Percentiles rank a stretch among this genome's conserved stretches.
phyloP scores from a whole-genome alignment of 2,113 vertebrate species.

The Alouatta palliata region DNA sequence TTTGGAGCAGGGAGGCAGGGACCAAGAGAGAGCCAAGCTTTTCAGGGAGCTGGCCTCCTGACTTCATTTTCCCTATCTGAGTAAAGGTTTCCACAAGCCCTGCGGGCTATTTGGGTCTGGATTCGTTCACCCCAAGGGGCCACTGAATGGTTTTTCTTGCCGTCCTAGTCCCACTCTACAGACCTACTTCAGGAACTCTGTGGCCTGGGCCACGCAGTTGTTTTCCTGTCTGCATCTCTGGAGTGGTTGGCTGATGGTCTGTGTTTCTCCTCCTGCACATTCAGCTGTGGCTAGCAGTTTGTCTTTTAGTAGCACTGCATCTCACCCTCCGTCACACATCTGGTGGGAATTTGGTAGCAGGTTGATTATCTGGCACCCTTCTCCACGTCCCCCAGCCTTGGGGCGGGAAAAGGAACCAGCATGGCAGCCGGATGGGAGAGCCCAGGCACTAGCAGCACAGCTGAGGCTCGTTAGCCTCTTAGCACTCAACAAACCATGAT shows the following conservation, averaged over 20 bases:
- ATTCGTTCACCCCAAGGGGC: background rate
- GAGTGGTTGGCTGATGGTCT: rapidly evolving
- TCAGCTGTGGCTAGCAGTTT: background rate
- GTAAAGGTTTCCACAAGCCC: background rate
- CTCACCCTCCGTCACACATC: background rate
- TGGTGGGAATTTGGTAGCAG: background rate
- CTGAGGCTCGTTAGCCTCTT: background rate
- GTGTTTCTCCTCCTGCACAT: background rate
- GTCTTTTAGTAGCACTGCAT: background rate
- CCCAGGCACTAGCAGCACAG: background rate
- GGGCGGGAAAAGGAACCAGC: background rate
- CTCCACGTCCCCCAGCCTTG: background rate
- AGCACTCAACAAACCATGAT: background rate
- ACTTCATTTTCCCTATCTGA: background rate
- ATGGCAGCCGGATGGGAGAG: background rate
- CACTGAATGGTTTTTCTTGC: background rate
- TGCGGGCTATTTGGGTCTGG: background rate
- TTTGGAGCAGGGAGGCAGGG: background rate
- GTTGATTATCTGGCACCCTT: background rate
- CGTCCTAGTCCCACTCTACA: background rate
- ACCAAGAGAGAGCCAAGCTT: rapidly evolving
- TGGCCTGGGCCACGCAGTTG: rapidly evolving
- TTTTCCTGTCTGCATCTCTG: background rate
- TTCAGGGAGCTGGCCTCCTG: background rate
- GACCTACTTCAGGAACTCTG: background rate